phyloP scores from a whole-genome alignment of 92 coral and sea anemone species.

The Zoanthus gigantus region DNA sequence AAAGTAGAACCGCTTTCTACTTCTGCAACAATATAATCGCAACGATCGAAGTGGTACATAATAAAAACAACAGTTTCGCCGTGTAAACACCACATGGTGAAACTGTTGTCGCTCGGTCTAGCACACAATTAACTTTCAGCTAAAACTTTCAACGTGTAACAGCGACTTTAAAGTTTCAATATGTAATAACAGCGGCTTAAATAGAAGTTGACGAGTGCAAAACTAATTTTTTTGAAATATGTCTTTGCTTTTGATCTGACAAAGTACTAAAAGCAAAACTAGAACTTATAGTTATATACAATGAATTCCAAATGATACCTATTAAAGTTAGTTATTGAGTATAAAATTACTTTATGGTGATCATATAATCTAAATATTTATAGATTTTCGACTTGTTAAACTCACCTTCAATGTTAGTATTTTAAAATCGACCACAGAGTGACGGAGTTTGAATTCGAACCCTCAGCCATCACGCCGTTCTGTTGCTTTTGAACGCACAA shows the following conservation, averaged over 20 bases:
- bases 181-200: not conserved
- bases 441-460: not conserved
- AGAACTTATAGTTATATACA: not conserved
- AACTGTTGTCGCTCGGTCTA: not conserved
- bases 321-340: not conserved
- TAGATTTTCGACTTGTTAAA: not conserved
- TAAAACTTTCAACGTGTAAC: not conserved
- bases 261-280: not conserved
- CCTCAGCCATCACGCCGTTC: not conserved
- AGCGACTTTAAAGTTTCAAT: not conserved
- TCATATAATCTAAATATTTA: not conserved
- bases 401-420: not conserved
- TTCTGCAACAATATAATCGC: not conserved
- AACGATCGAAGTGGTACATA: not conserved
- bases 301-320: not conserved
- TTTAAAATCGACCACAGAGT: not conserved
- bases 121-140: not conserved
- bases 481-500: not conserved
- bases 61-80: not conserved
- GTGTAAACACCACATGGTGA: not conserved
- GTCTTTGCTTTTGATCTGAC: not conserved
- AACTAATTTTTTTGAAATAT: not conserved
- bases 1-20: too few relatives aligned
- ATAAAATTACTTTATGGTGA: not conserved
- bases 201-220: not conserved